phyloP scores from a whole-genome alignment of 2,113 vertebrate genomes.

The Rhizomys pruinosus region DNA sequence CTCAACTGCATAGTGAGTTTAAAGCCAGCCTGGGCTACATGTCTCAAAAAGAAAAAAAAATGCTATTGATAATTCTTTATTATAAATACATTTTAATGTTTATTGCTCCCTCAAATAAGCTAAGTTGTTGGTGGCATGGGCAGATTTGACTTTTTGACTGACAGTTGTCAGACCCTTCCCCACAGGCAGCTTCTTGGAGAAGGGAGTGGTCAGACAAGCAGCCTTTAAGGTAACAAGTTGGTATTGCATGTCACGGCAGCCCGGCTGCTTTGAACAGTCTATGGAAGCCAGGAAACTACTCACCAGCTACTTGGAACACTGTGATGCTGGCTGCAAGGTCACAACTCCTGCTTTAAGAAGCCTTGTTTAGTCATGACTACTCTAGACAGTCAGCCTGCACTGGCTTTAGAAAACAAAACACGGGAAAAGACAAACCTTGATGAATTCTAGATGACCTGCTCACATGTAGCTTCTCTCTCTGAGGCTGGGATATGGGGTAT shows the following conservation, averaged over 20 bases:
- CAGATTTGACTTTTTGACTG: not conserved
- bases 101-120: not conserved
- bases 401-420: not conserved
- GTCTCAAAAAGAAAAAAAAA: too few relatives aligned
- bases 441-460: not conserved
- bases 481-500: not conserved
- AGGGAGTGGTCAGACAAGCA: too few relatives aligned
- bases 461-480: not conserved
- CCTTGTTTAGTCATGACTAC: not conserved
- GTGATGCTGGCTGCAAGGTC: not conserved
- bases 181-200: not conserved
- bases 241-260: too few relatives aligned
- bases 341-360: not conserved
- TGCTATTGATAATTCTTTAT: too few relatives aligned
- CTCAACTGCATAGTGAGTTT: too few relatives aligned
- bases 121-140: not conserved
- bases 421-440: not conserved
- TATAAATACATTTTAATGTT: not conserved
- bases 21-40: too few relatives aligned
- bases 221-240: not conserved
- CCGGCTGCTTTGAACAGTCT: not conserved
- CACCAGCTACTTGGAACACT: not conserved
- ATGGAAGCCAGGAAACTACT: not conserved
- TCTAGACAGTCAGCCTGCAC: not conserved
- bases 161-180: not conserved